These are phyloP conservation scores for Ormia ochracea DNA, from an alignment of 2,888 invertebrate species.

Conservation along the genomic window DNA sequence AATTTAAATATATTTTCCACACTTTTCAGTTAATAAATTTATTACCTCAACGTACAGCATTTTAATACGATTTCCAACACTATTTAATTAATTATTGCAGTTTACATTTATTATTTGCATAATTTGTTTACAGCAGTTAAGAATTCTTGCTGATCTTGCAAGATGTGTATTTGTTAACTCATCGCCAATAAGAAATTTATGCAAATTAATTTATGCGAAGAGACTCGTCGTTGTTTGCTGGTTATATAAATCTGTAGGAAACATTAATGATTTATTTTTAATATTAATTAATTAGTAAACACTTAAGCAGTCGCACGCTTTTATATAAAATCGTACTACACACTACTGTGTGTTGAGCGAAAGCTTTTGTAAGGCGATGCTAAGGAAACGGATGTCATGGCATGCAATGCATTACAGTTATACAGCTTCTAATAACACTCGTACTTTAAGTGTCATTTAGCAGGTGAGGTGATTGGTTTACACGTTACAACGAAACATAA, in stretches of 20 bases:
- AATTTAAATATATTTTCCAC: no score
- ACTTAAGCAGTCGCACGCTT: constrained; percentile 15
- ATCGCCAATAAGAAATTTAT: constrained; percentile 14
- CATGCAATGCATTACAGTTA: neutral
- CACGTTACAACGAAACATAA: constrained; percentile 42
- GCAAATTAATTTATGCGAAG: neutral
- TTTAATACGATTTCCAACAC: no score
- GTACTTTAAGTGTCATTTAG: constrained; percentile 8
- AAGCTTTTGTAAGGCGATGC: neutral
- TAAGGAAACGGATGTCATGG: constrained; percentile 29
- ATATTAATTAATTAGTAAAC: constrained; percentile 5
- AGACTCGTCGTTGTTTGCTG: neutral
- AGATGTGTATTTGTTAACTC: neutral
- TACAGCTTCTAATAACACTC: neutral
- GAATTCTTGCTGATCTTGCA: neutral
- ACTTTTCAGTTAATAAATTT: no score
- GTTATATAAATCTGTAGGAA: neutral
- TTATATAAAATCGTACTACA: neutral
- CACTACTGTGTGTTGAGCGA: neutral
- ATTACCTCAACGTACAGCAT: no score
- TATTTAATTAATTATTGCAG: no score
- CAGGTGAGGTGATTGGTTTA: neutral
- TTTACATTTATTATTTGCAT: no score
- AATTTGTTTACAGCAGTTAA: no score
- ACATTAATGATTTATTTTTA: neutral